Conservation (phyloP, 2,888 invertebrate species). For the Formica aserva region DNA sequence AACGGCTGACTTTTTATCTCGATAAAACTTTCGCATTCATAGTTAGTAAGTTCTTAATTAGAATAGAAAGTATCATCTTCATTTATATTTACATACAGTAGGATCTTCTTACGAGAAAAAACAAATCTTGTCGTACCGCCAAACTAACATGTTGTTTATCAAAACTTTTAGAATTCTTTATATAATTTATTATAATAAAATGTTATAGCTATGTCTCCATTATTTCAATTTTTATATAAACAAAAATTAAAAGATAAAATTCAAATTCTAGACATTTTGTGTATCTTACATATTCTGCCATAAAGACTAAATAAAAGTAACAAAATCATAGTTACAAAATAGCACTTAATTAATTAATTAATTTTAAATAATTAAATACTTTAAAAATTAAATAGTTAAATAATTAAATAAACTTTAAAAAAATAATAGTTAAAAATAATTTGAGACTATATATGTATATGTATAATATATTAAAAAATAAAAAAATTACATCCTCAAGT, state of each 20-base stretch:
- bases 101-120: not conserved
- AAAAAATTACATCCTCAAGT: not conserved
- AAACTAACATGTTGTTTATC: not conserved
- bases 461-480: not conserved
- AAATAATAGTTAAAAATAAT: not conserved
- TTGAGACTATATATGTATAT: not conserved
- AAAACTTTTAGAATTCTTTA: not conserved
- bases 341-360: too few species aligned
- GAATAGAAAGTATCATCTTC: not conserved
- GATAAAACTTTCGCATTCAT: slow-evolving; percentile 31
- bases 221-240: not conserved
- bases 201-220: not conserved
- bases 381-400: not conserved
- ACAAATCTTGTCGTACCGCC: not conserved
- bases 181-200: not conserved
- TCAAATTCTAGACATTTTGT: not conserved
- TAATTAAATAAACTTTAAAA: not conserved
- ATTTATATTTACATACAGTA: slow-evolving; percentile 6
- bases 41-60: slow-evolving; percentile 6
- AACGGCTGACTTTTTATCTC: slow-evolving; percentile 30
- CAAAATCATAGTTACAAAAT: not conserved
- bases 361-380: not conserved
- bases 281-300: not conserved
- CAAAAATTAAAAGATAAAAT: not conserved
- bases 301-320: not conserved